phyloP scores from a whole-genome alignment of 2,113 vertebrate species.

The Phainopepla nitens region DNA sequence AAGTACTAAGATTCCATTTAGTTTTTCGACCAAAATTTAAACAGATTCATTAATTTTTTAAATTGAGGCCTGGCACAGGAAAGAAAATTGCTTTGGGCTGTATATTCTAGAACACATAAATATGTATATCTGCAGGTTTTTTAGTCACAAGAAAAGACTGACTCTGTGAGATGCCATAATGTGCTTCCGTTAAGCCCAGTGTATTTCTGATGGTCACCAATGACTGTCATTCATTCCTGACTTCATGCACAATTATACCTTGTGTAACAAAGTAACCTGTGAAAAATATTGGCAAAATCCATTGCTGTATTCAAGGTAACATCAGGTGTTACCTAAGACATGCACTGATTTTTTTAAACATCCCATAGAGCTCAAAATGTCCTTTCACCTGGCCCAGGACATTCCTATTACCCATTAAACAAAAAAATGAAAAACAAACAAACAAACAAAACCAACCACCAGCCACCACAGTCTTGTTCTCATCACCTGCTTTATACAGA shows the following conservation, averaged over 20 bases:
- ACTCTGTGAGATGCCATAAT: background rate
- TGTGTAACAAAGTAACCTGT: background rate
- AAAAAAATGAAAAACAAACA: too few relatives aligned
- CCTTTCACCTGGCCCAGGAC: background rate
- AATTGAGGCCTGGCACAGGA: background rate
- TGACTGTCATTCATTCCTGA: background rate
- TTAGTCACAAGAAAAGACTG: background rate
- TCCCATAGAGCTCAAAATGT: background rate
- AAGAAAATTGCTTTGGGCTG: background rate
- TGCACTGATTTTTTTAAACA: background rate
- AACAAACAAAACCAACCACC: too few relatives aligned
- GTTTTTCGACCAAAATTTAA: background rate
- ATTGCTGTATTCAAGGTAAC: background rate
- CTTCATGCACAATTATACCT: background rate
- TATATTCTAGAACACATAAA: background rate
- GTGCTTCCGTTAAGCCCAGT: background rate
- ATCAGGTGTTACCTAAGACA: background rate
- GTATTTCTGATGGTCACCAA: rapidly evolving
- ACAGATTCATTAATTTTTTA: background rate
- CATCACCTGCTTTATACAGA: background rate
- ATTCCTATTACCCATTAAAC: background rate
- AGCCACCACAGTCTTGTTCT: background rate
- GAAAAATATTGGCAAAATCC: background rate
- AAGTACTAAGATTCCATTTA: background rate
- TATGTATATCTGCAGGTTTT: background rate